Percentiles rank a stretch among this genome's conserved stretches.
Conservation (phyloP, 2,113 vertebrate species). For the Platysternon megacephalum region DNA sequence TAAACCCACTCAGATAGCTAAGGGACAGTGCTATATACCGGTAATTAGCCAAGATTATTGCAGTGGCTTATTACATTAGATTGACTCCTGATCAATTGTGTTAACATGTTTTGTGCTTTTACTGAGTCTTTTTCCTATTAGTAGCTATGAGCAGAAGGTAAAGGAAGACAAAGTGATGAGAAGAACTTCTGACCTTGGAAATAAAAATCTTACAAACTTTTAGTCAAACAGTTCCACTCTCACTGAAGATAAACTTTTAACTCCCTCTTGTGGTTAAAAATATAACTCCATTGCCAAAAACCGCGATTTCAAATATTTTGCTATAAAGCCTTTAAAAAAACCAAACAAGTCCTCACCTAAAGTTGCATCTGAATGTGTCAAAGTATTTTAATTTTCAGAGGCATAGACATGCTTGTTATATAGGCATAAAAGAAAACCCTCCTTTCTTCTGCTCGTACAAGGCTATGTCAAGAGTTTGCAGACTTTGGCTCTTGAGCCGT, state of each 20-base stretch:
- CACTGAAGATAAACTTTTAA: background rate
- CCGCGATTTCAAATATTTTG: background rate
- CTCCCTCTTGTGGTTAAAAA: constrained; percentile 60
- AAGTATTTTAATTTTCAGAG: background rate
- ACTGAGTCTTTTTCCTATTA: background rate
- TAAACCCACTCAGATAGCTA: background rate
- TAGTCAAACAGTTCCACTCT: background rate
- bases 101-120: background rate
- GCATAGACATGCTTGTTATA: background rate
- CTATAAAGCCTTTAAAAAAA: background rate
- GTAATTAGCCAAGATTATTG: background rate
- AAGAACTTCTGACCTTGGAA: background rate
- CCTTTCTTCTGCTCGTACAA: background rate
- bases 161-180: background rate
- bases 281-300: background rate
- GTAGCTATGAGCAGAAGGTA: background rate
- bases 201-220: background rate
- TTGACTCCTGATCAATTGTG: fast-evolving
- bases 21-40: background rate
- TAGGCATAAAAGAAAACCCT: background rate
- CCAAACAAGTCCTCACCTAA: background rate
- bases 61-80: background rate
- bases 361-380: background rate
- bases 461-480: background rate
- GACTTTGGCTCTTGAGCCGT: background rate